Conservation (phyloP, 2,113 vertebrate genomes). For the Gobius niger region DNA sequence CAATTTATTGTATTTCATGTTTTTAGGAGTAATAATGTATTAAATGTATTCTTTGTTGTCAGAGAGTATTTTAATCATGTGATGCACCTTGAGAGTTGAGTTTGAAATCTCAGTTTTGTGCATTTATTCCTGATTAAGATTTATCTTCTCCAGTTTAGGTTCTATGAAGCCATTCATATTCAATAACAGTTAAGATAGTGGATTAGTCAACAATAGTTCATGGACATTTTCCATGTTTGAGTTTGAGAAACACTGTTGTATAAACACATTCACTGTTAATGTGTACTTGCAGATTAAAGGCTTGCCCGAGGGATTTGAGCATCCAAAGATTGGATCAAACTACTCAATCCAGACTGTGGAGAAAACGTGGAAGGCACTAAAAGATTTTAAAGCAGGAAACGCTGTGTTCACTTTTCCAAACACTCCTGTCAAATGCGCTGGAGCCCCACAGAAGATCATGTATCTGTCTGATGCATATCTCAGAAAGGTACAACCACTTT, state of each 20-base stretch:
- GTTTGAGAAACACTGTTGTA: not conserved
- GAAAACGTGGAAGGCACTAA: constrained; percentile 93
- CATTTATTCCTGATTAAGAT: too few species aligned
- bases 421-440: constrained; percentile 93
- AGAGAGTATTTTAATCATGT: too few species aligned
- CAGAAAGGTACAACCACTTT: constrained; percentile 81
- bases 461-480: constrained; percentile 89
- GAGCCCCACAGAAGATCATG: constrained; percentile 98
- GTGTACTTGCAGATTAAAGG: constrained; percentile 85
- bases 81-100: too few species aligned
- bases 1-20: too few species aligned
- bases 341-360: constrained; percentile 89
- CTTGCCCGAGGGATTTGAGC: constrained; percentile 88
- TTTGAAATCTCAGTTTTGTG: too few species aligned
- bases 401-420: constrained; percentile 94
- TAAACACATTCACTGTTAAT: constrained; percentile 11
- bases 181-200: too few species aligned
- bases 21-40: too few species aligned
- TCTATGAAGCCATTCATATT: too few species aligned
- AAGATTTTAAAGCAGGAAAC: constrained; percentile 91
- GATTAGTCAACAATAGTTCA: too few species aligned
- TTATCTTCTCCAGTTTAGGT: too few species aligned
- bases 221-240: not conserved
- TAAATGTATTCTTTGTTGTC: too few species aligned
- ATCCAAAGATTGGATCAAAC: constrained; percentile 94